phyloP scores from a whole-genome alignment of 2,797 vertebrate species.

The Fistularia tabacaria region DNA sequence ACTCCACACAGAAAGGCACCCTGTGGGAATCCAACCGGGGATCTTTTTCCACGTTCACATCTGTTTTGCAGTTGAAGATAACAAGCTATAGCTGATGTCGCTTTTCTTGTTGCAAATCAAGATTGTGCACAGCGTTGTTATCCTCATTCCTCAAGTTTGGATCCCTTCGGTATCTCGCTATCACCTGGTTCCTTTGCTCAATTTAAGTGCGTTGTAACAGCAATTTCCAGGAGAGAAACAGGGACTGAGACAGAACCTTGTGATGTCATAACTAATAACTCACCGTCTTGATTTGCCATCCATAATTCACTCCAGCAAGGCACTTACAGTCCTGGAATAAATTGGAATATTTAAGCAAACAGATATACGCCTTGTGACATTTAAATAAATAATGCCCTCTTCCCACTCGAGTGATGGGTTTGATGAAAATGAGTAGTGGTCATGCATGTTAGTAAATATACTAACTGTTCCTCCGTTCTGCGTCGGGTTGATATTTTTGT shows the following conservation, averaged over 20 bases:
- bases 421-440: slow-evolving; percentile 39
- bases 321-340: slow-evolving; percentile 75
- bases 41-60: too few species aligned
- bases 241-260: slow-evolving; percentile 52
- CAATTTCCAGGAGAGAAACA: slow-evolving; percentile 44
- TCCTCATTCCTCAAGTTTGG: background rate
- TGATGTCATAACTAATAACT: slow-evolving; percentile 76
- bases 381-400: slow-evolving; percentile 74
- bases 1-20: too few species aligned
- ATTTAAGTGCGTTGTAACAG: slow-evolving; percentile 6
- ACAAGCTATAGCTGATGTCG: too few species aligned
- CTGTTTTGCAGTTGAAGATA: too few species aligned
- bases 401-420: slow-evolving; percentile 55
- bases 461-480: too few species aligned
- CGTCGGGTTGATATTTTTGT: too few species aligned
- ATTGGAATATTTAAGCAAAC: slow-evolving; percentile 78
- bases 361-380: slow-evolving; percentile 70
- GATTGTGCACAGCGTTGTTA: too few species aligned
- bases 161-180: background rate
- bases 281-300: slow-evolving; percentile 71
- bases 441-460: too few species aligned
- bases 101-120: too few species aligned
- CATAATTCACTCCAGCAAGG: slow-evolving; percentile 73
- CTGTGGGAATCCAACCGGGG: too few species aligned
- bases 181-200: background rate